Evolutionary conservation across 2,113 vertebrate genomes (phyloP).

Genomic region (Mesembrinibis cayennensis): DNA sequence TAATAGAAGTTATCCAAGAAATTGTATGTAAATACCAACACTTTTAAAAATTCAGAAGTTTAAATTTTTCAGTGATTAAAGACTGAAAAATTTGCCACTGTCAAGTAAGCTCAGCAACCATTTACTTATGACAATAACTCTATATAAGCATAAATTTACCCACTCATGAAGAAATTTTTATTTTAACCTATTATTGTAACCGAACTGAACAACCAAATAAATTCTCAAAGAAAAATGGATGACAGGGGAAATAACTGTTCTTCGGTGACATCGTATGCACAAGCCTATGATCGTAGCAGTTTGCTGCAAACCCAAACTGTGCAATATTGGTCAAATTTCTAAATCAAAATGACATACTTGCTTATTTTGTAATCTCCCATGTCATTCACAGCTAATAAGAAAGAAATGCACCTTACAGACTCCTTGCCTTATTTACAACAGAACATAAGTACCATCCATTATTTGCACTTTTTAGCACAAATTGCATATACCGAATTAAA

Average conservation of each 20-base stretch:
- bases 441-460: background rate
- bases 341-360: background rate
- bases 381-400: background rate
- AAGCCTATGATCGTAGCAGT: background rate
- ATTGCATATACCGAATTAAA: background rate
- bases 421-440: background rate
- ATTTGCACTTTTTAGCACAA: background rate
- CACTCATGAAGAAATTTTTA: background rate
- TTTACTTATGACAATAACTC: background rate
- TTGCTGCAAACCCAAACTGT: background rate
- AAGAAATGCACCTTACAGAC: background rate
- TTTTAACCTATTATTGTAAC: background rate
- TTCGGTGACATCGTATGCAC: background rate
- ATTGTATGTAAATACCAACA: background rate
- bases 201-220: background rate
- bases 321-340: background rate
- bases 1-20: background rate
- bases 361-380: background rate
- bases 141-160: background rate
- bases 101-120: background rate
- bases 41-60: background rate
- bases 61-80: background rate
- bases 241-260: background rate
- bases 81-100: background rate
- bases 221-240: background rate